Conservation (phyloP, 2,113 vertebrate species). For the Recurvirostra avosetta region DNA sequence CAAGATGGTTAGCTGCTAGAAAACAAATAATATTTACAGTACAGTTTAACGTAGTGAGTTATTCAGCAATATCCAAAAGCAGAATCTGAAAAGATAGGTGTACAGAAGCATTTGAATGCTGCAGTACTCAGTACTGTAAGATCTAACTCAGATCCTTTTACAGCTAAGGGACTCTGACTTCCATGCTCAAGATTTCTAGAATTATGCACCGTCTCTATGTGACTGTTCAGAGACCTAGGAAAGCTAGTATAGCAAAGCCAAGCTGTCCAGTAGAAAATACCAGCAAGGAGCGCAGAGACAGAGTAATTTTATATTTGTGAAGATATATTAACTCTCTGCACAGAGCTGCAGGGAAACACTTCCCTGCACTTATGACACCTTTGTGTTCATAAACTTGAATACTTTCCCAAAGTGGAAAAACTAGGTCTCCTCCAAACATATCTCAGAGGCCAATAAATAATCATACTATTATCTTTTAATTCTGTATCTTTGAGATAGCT, state of each 20-base stretch:
- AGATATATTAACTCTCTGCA: neutral
- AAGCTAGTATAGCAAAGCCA: neutral
- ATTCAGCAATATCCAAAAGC: neutral
- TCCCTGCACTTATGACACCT: neutral
- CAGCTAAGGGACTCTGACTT: neutral
- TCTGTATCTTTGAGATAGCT: neutral
- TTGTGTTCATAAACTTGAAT: neutral
- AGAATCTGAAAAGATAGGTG: neutral
- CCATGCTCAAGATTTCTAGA: neutral
- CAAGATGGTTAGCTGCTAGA: slow-evolving; percentile 18
- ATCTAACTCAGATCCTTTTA: neutral
- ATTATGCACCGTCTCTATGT: neutral
- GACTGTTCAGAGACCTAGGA: neutral
- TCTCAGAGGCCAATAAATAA: neutral
- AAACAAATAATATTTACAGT: slow-evolving; percentile 33
- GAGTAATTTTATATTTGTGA: neutral
- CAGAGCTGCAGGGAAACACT: neutral
- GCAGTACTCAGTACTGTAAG: neutral
- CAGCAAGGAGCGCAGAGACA: neutral
- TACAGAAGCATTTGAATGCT: neutral
- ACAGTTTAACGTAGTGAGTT: neutral
- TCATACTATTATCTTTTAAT: neutral
- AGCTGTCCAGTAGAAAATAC: neutral
- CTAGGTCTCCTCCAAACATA: neutral
- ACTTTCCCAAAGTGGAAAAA: neutral